These are phyloP conservation scores for Octodonta nipae DNA, from an alignment of 2,888 invertebrate species.

Conservation along the genomic window DNA sequence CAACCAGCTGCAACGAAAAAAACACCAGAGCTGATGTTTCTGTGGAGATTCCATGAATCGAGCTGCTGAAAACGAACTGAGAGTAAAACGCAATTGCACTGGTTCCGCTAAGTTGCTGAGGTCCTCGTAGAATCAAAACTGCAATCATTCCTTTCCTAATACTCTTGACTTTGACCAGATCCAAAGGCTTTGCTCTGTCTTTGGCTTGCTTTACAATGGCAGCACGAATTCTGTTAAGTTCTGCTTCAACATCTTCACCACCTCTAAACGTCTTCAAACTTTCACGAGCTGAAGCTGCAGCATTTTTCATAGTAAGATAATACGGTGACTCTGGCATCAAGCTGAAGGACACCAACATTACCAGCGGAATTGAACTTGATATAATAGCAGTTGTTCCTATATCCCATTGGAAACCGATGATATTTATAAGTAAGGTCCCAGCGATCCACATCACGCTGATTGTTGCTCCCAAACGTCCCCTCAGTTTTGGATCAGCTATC, in stretches of 20 bases:
- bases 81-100: slow-evolving; percentile 33
- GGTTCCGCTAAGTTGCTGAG: slow-evolving; percentile 33
- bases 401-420: slow-evolving; percentile 5
- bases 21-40: slow-evolving; percentile 26
- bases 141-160: slow-evolving; percentile 25
- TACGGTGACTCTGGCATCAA: slow-evolving; percentile 59
- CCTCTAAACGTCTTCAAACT: slow-evolving; percentile 51
- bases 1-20: slow-evolving; percentile 29
- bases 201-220: slow-evolving; percentile 36
- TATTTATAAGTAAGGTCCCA: slow-evolving; percentile 11
- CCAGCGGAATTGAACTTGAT: slow-evolving; percentile 34
- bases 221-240: slow-evolving; percentile 40
- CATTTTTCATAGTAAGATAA: slow-evolving; percentile 43
- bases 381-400: slow-evolving; percentile 2
- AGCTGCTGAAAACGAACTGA: slow-evolving; percentile 27
- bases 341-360: too few species aligned
- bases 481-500: slow-evolving; percentile 11
- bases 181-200: slow-evolving; percentile 30
- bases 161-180: slow-evolving; percentile 22
- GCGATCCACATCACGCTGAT: slow-evolving; percentile 7
- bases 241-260: slow-evolving; percentile 27
- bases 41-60: slow-evolving; percentile 24
- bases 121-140: slow-evolving; percentile 35
- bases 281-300: slow-evolving; percentile 43
- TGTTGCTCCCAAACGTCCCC: slow-evolving; percentile 9